Evolutionary conservation across 2,888 invertebrate genomes (phyloP).

Genomic region (Rhamphomyia laevipes): DNA sequence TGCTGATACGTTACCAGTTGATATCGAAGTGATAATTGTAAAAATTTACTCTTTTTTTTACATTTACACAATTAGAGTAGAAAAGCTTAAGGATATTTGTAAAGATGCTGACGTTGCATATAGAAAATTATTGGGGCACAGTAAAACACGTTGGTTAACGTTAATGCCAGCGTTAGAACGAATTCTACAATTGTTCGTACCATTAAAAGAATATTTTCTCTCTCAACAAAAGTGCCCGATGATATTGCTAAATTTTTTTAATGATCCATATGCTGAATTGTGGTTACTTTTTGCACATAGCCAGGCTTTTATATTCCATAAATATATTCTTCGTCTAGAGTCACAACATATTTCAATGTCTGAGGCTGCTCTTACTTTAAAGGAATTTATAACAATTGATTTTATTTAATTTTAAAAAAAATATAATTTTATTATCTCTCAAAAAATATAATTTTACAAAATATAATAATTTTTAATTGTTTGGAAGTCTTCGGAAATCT

Average conservation of each 20-base stretch:
- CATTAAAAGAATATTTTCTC: conserved; percentile 5
- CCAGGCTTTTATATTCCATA: not conserved
- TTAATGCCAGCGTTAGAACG: conserved; percentile 4
- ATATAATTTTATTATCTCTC: too few relatives aligned
- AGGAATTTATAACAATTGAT: too few relatives aligned
- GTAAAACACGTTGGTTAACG: conserved; percentile 8
- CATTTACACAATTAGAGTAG: conserved; percentile 17
- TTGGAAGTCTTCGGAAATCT: too few relatives aligned
- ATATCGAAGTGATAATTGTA: not conserved
- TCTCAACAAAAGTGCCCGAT: conserved; percentile 2
- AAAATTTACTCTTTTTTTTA: conserved; percentile 18
- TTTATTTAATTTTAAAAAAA: too few relatives aligned
- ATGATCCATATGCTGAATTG: conserved; percentile 1
- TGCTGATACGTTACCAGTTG: not conserved
- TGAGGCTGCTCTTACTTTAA: not conserved
- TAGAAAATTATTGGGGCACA: not conserved
- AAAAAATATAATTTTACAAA: too few relatives aligned
- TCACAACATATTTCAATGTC: conserved; percentile 1
- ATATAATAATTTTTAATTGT: too few relatives aligned
- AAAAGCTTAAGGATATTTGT: conserved; percentile 8
- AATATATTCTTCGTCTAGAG: not conserved
- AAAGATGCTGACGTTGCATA: conserved; percentile 2
- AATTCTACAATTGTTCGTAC: conserved; percentile 1
- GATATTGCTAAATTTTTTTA: not conserved
- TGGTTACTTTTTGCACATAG: conserved; percentile 3